Conservation (phyloP, 2,797 vertebrate species). For the Otolemur crassicaudatus region DNA sequence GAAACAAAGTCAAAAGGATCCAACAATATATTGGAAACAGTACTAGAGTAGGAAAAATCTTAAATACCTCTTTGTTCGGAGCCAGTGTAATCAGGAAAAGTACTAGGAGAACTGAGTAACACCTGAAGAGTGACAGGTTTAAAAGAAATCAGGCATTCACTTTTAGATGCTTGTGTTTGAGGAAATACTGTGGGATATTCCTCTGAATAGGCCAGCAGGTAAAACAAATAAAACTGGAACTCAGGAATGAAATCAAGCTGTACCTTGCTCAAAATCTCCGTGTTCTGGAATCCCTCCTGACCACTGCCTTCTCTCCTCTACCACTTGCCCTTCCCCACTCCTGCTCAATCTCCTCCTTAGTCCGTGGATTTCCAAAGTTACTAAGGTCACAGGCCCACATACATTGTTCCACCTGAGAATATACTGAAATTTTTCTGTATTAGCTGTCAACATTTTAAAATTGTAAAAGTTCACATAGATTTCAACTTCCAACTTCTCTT, state of each 20-base stretch:
- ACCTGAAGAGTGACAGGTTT: neutral
- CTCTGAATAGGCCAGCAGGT: conserved; percentile 7
- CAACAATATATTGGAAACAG: conserved; percentile 7
- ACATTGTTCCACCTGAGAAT: neutral
- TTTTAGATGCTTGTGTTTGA: conserved; percentile 34
- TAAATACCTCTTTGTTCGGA: conserved; percentile 35
- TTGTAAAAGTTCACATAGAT: neutral
- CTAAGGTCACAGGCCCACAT: neutral
- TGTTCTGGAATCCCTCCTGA: conserved; percentile 52
- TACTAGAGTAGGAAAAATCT: neutral
- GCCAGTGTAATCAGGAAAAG: neutral
- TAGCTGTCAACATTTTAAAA: conserved; percentile 40
- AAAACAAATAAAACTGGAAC: conserved; percentile 24
- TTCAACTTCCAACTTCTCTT: conserved; percentile 17
- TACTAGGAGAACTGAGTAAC: conserved; percentile 6
- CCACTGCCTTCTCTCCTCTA: neutral
- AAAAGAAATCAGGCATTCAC: neutral
- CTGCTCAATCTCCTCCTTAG: neutral
- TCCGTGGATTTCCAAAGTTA: neutral
- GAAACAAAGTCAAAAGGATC: conserved; percentile 32
- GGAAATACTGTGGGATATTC: neutral
- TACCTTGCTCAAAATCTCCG: neutral
- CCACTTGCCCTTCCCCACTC: neutral
- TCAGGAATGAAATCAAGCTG: conserved; percentile 6
- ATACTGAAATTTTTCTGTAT: conserved; percentile 20